A percentile compares a stretch with the other conserved stretches of the same genome.
phyloP scores from a whole-genome alignment of 2,797 vertebrate species.

The Discoglossus pictus region DNA sequence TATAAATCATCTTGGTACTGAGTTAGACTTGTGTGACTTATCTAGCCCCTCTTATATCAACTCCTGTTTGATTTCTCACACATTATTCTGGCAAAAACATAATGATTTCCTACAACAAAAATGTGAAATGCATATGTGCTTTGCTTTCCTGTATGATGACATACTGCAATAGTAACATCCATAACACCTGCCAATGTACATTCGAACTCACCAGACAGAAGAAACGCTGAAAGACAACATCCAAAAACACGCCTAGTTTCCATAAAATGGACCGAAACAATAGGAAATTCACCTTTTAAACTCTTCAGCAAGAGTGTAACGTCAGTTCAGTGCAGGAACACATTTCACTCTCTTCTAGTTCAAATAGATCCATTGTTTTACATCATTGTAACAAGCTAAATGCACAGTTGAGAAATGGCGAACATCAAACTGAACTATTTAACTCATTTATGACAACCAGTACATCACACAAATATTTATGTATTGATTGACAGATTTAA shows the following conservation, averaged over 20 bases:
- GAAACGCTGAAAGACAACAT: constrained; percentile 37
- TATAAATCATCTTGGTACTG: too few relatives aligned
- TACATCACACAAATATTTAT: too few relatives aligned
- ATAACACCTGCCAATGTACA: constrained; percentile 6
- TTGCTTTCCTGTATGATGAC: constrained; percentile 17
- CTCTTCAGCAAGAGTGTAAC: constrained; percentile 28
- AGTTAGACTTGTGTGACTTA: too few relatives aligned
- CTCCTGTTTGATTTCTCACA: too few relatives aligned
- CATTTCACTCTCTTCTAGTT: constrained; percentile 18
- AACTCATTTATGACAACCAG: too few relatives aligned
- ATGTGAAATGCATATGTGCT: constrained; percentile 18
- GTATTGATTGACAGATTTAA: too few relatives aligned
- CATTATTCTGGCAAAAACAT: constrained; percentile 35
- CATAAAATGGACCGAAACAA: constrained; percentile 25
- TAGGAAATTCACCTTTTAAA: constrained; percentile 34
- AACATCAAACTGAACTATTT: too few relatives aligned
- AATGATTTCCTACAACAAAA: not conserved
- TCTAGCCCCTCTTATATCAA: too few relatives aligned
- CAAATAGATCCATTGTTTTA: too few relatives aligned
- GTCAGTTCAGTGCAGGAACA: constrained; percentile 35
- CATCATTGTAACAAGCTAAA: too few relatives aligned
- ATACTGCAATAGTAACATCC: constrained; percentile 3
- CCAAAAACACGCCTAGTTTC: constrained; percentile 39
- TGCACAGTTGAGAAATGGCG: too few relatives aligned
- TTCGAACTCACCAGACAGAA: constrained; percentile 17